Conservation (phyloP, 1,140 invertebrate genomes). For the Aporrectodea caliginosa region DNA sequence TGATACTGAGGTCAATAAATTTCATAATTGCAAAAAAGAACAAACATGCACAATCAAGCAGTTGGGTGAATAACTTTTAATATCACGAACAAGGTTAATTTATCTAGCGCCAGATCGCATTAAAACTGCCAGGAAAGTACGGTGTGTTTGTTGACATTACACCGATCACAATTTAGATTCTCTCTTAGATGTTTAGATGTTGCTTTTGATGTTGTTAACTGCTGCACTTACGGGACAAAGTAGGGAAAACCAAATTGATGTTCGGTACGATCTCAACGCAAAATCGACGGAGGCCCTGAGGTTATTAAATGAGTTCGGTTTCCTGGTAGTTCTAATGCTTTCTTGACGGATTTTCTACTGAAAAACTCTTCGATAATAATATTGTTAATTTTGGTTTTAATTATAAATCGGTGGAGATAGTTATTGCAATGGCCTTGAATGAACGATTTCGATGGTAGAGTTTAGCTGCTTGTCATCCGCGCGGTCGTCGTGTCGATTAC, state of each 20-base stretch:
- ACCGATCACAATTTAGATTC: background rate
- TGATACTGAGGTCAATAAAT: no score
- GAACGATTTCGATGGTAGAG: background rate
- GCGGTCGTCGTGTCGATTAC: background rate
- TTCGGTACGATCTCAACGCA: background rate
- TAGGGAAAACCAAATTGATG: background rate
- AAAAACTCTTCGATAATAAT: background rate
- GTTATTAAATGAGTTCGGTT: no score
- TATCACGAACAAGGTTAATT: no score
- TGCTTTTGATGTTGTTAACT: background rate
- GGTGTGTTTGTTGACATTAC: background rate
- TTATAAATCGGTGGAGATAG: background rate
- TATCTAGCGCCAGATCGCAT: no score
- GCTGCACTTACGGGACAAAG: background rate
- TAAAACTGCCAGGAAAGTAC: background rate
- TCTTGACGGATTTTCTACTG: background rate
- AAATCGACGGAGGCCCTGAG: background rate
- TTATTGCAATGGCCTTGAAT: background rate
- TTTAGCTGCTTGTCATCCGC: background rate
- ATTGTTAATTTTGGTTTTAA: background rate
- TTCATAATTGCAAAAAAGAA: no score
- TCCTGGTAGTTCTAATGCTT: background rate
- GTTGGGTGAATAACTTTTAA: no score
- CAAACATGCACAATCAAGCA: no score
- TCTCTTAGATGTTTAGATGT: background rate